phyloP scores from a whole-genome alignment of 2,888 invertebrate genomes.

The Congeria kusceri region DNA sequence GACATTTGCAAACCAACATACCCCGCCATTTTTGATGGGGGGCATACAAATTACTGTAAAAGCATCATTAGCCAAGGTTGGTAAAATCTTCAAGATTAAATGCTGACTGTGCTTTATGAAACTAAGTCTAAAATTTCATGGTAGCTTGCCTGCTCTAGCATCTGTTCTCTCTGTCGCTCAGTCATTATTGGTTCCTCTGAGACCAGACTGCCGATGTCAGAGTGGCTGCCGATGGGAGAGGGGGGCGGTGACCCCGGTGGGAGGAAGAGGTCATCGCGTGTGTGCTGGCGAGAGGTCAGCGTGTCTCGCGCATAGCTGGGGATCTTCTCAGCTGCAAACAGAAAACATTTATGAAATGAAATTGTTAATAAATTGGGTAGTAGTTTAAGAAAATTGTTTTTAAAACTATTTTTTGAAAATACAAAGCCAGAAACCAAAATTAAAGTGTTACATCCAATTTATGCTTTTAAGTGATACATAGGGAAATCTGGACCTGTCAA shows the following conservation, averaged over 20 bases:
- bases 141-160: no score
- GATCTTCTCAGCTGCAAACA: slow-evolving; percentile 70
- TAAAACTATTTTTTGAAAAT: background rate
- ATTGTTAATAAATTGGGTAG: background rate
- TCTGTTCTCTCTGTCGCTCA: background rate
- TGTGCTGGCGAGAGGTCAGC: slow-evolving; percentile 75
- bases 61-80: no score
- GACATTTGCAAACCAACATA: no score
- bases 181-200: slow-evolving; percentile 53
- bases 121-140: no score
- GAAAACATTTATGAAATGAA: background rate
- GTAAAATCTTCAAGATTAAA: no score
- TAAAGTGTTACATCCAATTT: no score
- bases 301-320: slow-evolving; percentile 82
- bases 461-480: background rate
- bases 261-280: slow-evolving; percentile 47
- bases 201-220: slow-evolving; percentile 57
- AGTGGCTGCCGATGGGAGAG: slow-evolving; percentile 41
- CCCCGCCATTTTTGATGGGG: no score
- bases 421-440: no score
- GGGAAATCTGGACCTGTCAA: no score
- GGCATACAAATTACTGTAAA: no score
- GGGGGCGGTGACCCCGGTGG: slow-evolving; percentile 35
- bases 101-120: no score
- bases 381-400: background rate